These are phyloP conservation scores for Escarpia spicata DNA, from an alignment of 2,888 invertebrate genomes.

Conservation along the genomic window DNA sequence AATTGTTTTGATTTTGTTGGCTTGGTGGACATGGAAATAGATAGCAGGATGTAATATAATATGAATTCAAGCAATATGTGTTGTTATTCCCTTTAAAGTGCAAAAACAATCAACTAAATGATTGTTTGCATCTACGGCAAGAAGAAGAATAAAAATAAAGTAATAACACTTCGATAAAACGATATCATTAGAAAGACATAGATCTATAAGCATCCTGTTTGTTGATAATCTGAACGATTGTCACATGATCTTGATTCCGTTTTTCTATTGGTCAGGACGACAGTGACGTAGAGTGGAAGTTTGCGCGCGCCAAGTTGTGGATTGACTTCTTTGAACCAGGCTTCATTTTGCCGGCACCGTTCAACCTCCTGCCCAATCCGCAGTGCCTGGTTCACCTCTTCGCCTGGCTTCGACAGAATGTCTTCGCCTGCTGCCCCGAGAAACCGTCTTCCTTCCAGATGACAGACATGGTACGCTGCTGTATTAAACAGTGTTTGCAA, in stretches of 20 bases:
- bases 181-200: neutral
- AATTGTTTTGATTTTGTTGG: no score
- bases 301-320: conserved; percentile 24
- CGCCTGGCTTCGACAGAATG: neutral
- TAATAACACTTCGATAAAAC: neutral
- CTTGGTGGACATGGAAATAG: no score
- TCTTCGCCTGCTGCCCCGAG: neutral
- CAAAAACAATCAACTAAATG: no score
- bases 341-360: conserved; percentile 8
- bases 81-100: no score
- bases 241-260: neutral
- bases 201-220: neutral
- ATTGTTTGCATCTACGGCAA: no score
- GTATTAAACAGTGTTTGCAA: neutral
- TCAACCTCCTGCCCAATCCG: conserved; percentile 19
- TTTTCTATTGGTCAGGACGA: conserved; percentile 22
- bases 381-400: neutral
- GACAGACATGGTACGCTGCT: neutral
- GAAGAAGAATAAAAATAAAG: neutral
- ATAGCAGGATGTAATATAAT: no score
- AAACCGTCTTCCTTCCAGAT: neutral
- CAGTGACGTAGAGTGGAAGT: conserved; percentile 26
- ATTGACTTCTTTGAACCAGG: conserved; percentile 22
- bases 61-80: no score
- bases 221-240: neutral